Base-by-base conservation (phyloP, 1,140 invertebrate species). In the Pseudomyrmex cubaensis region DNA sequence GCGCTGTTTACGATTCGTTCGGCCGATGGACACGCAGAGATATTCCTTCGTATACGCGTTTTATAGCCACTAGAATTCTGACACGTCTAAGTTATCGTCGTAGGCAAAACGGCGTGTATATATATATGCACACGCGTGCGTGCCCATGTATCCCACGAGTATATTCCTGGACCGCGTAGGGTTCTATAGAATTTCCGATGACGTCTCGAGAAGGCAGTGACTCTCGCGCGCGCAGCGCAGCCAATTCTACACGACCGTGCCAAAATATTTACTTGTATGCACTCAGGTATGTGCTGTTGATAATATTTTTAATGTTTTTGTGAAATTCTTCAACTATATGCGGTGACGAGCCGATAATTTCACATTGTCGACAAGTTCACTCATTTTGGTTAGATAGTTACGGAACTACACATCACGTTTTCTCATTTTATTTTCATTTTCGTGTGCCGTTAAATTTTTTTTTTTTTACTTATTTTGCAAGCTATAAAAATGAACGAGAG, bases 1-100 rank as follows among this genome's bases (percentile, higher is more conserved):
- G 85, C 84, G 35, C 35, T 87, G 85, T 87, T 87, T 87, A 87
- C 84, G 48, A 61, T 84, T 56, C 78, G 67, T 84, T 70, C 50
- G 15, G 69, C 44, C 50, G 62, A 56, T 56, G 64, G 73, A 83
- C 85, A 87, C 85, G 66, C 70, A 73, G 72, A 86, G 78, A 66
- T 83, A 59, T 86, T 73, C 46, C 84, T 52, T 67, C 50, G 22
- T 70, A 85, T 70, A 44, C 70, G 84, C 69, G 64, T 86, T 86
- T 87, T 87, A 87, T 76, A 63, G 67, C 61, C 85, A 83, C 77
- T 86, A 77, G 61, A 73, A 74, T 74, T 73, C 73, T 72, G 86
- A 84, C 86, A 57, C 35, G 62, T 70, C 73, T 87, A 66, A 87
- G 86, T 87, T 87, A 87, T 86, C 73, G 73, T 22, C 50, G 44